Evolutionary conservation across 2,113 vertebrate genomes (phyloP).

Genomic region (Bolborhynchus lineola): DNA sequence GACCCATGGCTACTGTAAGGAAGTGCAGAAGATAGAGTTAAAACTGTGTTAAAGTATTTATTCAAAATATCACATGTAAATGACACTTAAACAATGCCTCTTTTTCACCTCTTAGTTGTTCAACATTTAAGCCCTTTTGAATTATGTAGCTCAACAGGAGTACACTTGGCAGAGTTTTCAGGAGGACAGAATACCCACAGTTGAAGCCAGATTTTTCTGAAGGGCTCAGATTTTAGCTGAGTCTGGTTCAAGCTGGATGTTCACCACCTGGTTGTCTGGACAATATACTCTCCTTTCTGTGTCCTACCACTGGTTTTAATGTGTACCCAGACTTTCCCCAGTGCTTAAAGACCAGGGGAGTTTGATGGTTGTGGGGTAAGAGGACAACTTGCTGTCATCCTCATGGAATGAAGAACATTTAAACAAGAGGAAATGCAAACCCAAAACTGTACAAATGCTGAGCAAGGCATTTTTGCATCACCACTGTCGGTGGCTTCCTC

Average conservation of each 20-base stretch:
- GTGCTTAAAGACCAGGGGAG: background rate
- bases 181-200: background rate
- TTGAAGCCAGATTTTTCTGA: background rate
- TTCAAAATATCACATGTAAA: background rate
- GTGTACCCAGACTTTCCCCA: background rate
- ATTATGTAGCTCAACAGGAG: background rate
- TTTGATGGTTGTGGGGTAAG: background rate
- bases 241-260: background rate
- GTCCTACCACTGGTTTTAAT: background rate
- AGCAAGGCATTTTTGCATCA: background rate
- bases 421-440: background rate
- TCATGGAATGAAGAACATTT: background rate
- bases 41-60: background rate
- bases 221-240: background rate
- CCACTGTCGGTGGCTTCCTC: slow-evolving; percentile 10
- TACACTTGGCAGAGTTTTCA: background rate
- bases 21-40: background rate
- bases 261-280: background rate
- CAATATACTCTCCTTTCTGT: background rate
- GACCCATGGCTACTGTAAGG: background rate
- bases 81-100: background rate
- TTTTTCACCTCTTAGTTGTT: background rate
- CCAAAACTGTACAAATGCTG: background rate
- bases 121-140: background rate
- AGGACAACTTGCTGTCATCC: background rate